A percentile compares a stretch with the other conserved stretches of the same genome.
phyloP scores from a whole-genome alignment of 1,140 invertebrate species.

The Steinernema feltiae region DNA sequence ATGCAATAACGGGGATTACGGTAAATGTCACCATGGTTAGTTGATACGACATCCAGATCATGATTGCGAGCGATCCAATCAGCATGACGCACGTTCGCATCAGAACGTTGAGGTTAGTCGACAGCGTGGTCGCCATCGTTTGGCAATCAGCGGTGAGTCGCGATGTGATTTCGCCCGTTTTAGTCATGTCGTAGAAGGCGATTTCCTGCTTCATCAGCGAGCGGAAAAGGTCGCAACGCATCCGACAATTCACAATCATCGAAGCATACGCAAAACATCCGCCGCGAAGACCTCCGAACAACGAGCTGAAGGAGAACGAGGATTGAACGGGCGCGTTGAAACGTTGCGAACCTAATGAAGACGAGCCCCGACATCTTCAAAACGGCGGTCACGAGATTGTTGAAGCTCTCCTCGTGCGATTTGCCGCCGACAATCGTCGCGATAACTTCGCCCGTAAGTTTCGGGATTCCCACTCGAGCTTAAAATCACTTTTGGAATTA shows the following conservation, averaged over 20 bases:
- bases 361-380: slow-evolving; percentile 22
- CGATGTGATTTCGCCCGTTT: slow-evolving; percentile 48
- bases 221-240: slow-evolving; percentile 40
- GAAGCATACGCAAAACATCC: slow-evolving; percentile 47
- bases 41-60: slow-evolving; percentile 59
- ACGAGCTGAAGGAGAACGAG: slow-evolving; percentile 23
- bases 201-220: slow-evolving; percentile 46
- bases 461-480: slow-evolving; percentile 45
- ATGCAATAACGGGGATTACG: slow-evolving; percentile 58
- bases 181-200: slow-evolving; percentile 40
- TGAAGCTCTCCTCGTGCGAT: slow-evolving; percentile 15
- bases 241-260: slow-evolving; percentile 30
- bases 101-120: slow-evolving; percentile 50
- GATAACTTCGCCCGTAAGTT: slow-evolving; percentile 39
- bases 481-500: slow-evolving; percentile 20
- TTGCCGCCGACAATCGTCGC: slow-evolving; percentile 30
- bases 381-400: slow-evolving; percentile 23
- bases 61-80: slow-evolving; percentile 57
- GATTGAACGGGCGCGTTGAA: no score
- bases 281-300: slow-evolving; percentile 42
- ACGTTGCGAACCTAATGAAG: slow-evolving; percentile 25
- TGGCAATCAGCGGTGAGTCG: slow-evolving; percentile 45
- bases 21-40: slow-evolving; percentile 59
- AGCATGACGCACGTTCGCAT: slow-evolving; percentile 53
- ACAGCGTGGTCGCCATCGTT: slow-evolving; percentile 37